These are phyloP conservation scores for Decapterus maruadsi DNA, from an alignment of 2,797 vertebrate genomes.

Conservation along the genomic window DNA sequence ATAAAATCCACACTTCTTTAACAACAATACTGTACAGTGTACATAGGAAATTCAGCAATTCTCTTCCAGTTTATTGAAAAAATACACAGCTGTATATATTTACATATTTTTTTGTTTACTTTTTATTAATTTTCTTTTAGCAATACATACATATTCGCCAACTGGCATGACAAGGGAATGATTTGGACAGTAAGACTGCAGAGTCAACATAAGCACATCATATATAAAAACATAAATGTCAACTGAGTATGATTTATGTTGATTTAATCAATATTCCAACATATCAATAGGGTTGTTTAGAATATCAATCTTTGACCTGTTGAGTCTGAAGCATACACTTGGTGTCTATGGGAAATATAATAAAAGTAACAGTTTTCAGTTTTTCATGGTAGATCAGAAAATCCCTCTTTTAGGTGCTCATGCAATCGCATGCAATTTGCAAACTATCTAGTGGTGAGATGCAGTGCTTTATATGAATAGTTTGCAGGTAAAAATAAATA, in stretches of 20 bases:
- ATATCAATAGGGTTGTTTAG: no score
- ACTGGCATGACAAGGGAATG: no score
- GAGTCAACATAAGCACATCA: no score
- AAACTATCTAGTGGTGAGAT: neutral
- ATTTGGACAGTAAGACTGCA: no score
- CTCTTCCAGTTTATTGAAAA: rapidly evolving
- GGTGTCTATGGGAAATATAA: neutral
- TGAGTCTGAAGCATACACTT: neutral
- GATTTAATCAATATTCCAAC: no score
- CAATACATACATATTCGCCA: no score
- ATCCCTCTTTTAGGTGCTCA: neutral
- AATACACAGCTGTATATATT: neutral
- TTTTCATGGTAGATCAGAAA: neutral
- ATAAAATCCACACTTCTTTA: slow-evolving; percentile 25
- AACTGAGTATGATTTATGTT: no score
- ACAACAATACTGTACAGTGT: neutral
- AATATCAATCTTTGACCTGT: neutral
- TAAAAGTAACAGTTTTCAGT: no score
- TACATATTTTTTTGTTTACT: neutral
- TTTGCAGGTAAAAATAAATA: neutral
- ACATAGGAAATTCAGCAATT: neutral
- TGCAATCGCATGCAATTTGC: neutral
- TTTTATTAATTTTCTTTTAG: no score
- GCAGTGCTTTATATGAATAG: neutral
- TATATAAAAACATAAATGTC: no score